Conservation (phyloP, 2,888 invertebrate genomes). For the Meghimatium bilineatum region DNA sequence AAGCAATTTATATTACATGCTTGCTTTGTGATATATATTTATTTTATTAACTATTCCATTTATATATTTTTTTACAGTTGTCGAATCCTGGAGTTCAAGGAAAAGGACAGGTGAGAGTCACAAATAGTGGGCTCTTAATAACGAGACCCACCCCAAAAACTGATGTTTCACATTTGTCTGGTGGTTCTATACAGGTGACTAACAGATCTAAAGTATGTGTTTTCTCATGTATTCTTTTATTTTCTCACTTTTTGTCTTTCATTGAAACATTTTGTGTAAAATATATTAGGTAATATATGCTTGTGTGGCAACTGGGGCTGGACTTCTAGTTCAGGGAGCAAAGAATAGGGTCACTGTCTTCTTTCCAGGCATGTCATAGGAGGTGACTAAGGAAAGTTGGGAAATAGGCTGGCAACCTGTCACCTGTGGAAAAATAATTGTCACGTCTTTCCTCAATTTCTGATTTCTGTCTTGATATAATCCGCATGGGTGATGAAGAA, state of each 20-base stretch:
- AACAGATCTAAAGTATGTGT: conserved; percentile 32
- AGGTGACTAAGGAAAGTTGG: no score
- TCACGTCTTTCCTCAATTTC: no score
- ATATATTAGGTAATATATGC: no score
- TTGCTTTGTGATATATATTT: background rate
- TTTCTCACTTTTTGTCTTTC: background rate
- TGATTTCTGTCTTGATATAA: no score
- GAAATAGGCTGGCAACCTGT: no score
- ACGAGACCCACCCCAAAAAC: conserved; percentile 44
- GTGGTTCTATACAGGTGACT: conserved; percentile 38
- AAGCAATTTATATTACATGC: background rate
- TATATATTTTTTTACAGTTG: background rate
- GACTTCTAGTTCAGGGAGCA: no score
- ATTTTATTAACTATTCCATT: background rate
- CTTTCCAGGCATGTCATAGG: no score
- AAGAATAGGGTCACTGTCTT: no score
- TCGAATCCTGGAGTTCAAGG: conserved; percentile 43
- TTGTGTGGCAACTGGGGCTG: no score
- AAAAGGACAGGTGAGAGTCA: conserved; percentile 33
- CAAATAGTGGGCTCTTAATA: conserved; percentile 26
- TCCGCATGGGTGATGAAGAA: no score
- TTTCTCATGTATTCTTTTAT: background rate
- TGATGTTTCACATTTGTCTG: conserved; percentile 21
- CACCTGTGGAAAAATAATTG: no score
- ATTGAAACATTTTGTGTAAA: no score